These are phyloP conservation scores for Bactericera cockerelli DNA, from an alignment of 1,140 invertebrate genomes.

Conservation along the genomic window DNA sequence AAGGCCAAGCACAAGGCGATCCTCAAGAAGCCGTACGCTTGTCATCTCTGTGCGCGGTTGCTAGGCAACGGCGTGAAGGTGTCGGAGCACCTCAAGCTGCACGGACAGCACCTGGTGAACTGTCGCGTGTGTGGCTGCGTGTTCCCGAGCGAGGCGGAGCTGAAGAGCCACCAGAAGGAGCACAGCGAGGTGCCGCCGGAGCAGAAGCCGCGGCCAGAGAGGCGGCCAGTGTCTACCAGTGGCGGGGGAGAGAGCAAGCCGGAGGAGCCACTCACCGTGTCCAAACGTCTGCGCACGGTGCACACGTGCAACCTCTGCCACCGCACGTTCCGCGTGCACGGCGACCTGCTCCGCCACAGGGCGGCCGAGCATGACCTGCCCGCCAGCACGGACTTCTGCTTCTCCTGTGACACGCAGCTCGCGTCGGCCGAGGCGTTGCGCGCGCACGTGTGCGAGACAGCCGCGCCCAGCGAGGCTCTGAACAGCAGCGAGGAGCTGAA, in stretches of 20 bases:
- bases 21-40: constrained; percentile 36
- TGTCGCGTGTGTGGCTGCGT: constrained; percentile 42
- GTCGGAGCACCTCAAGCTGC: constrained; percentile 42
- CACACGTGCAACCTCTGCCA: constrained; percentile 1
- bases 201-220: constrained; percentile 2
- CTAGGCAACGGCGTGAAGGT: constrained; percentile 43
- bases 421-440: not conserved
- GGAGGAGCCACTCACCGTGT: not conserved
- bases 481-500: constrained; percentile 3
- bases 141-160: constrained; percentile 34
- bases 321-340: not conserved
- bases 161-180: constrained; percentile 31
- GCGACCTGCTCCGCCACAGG: constrained; percentile 1
- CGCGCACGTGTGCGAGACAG: not conserved
- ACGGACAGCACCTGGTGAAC: constrained; percentile 38
- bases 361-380: constrained; percentile 7
- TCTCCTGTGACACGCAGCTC: not conserved
- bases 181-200: constrained; percentile 18
- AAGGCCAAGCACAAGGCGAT: constrained; percentile 34
- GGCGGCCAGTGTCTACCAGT: not conserved
- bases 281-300: not conserved
- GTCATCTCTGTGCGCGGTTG: constrained; percentile 41
- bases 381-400: not conserved
- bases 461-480: constrained; percentile 5
- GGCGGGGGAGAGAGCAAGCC: constrained; percentile 7